Evolutionary conservation across 2,113 vertebrate genomes (phyloP).

Genomic region (Oreochromis spilurus): DNA sequence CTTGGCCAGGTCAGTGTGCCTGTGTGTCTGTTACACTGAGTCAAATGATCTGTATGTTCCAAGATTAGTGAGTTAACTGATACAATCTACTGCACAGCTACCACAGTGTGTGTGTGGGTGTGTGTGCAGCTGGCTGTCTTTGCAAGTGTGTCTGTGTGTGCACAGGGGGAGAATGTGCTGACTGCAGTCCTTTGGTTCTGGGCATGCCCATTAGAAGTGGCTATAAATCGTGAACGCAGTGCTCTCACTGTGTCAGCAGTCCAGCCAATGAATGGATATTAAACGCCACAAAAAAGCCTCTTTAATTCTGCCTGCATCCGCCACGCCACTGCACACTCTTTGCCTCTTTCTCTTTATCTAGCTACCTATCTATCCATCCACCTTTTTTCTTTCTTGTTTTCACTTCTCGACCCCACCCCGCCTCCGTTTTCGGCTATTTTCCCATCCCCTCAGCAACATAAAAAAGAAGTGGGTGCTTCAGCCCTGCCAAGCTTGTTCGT

Average conservation of each 20-base stretch:
- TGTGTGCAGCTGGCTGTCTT: conserved; percentile 5
- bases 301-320: conserved; percentile 77
- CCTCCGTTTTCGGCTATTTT: not conserved
- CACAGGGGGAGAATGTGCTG: conserved; percentile 70
- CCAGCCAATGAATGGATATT: conserved; percentile 84
- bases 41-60: not conserved
- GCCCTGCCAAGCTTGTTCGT: not conserved
- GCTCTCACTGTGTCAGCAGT: conserved; percentile 84
- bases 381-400: not conserved
- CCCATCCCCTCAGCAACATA: conserved; percentile 29
- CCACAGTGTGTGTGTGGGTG: not conserved
- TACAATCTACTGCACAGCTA: conserved; percentile 1
- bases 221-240: conserved; percentile 78
- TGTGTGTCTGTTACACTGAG: not conserved
- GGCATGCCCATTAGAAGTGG: conserved; percentile 75
- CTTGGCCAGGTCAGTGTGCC: conserved; percentile 61
- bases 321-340: conserved; percentile 32
- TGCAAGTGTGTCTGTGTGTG: conserved; percentile 27
- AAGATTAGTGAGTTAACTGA: not conserved
- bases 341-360: conserved; percentile 32
- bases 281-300: conserved; percentile 81
- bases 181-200: conserved; percentile 72
- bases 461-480: conserved; percentile 29
- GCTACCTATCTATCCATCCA: conserved; percentile 16
- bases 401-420: not conserved